Percentiles rank a stretch among this genome's conserved stretches.
These are phyloP conservation scores for Mythimna ferrago DNA, from an alignment of 2,888 invertebrate genomes.

Conservation along the genomic window DNA sequence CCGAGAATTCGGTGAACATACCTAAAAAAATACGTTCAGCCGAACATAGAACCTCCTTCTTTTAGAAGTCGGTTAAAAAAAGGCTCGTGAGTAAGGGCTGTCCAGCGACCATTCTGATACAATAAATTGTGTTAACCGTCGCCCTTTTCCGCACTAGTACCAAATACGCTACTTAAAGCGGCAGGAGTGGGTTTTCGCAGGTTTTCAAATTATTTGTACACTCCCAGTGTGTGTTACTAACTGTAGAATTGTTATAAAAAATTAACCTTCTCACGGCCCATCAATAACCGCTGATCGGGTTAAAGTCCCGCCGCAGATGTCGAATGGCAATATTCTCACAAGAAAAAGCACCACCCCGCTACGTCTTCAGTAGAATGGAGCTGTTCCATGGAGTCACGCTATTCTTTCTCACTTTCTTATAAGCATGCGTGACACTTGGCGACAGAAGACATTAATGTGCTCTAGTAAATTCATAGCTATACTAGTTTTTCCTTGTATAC, in stretches of 20 bases:
- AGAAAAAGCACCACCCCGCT: constrained; percentile 10
- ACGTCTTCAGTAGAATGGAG: background rate
- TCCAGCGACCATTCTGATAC: no score
- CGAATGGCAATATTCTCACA: constrained; percentile 8
- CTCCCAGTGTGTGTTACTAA: background rate
- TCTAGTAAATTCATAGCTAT: background rate
- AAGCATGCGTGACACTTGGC: background rate
- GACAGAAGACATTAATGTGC: background rate
- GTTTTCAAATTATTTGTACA: background rate
- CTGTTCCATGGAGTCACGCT: background rate
- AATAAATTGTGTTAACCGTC: no score
- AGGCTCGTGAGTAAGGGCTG: no score
- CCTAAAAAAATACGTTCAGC: no score
- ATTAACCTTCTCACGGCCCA: constrained; percentile 26
- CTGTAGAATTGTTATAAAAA: background rate
- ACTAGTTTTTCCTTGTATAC: background rate
- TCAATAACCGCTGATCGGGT: background rate
- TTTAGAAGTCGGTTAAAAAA: no score
- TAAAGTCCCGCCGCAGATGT: constrained; percentile 18
- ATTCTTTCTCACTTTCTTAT: constrained; percentile 3
- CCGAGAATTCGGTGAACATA: no score
- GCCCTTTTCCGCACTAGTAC: no score
- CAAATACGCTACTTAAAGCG: no score
- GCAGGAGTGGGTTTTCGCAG: no score
- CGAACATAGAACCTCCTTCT: no score